A percentile compares a stretch with the other conserved stretches of the same genome.
Conservation (phyloP, 2,113 vertebrate species). For the Notothenia coriiceps region DNA sequence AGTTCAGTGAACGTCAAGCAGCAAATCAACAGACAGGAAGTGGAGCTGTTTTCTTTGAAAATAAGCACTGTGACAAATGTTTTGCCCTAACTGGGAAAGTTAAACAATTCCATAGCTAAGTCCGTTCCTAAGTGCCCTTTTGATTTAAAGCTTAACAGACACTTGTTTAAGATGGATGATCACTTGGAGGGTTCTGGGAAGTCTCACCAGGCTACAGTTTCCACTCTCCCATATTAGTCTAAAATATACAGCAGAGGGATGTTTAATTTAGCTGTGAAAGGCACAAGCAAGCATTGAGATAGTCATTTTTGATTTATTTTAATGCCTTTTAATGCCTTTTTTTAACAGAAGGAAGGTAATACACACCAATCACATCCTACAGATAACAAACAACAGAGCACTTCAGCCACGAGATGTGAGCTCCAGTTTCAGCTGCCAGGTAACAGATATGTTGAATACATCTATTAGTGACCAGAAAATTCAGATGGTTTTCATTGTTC, state of each 20-base stretch:
- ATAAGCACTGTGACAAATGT: constrained; percentile 58
- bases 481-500: constrained; percentile 53
- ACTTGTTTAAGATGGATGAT: constrained; percentile 62
- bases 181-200: constrained; percentile 50
- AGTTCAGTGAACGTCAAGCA: constrained; percentile 54
- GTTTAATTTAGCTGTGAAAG: constrained; percentile 37
- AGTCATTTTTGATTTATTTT: constrained; percentile 50
- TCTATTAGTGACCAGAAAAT: constrained; percentile 16
- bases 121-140: constrained; percentile 41
- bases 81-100: constrained; percentile 39
- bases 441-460: constrained; percentile 45
- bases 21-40: constrained; percentile 65
- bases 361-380: constrained; percentile 24
- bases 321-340: neutral
- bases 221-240: constrained; percentile 45
- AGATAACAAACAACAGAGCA: constrained; percentile 62
- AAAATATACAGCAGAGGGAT: constrained; percentile 24
- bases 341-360: constrained; percentile 21
- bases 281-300: constrained; percentile 23
- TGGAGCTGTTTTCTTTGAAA: constrained; percentile 70
- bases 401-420: constrained; percentile 22
- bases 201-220: constrained; percentile 50
- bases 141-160: constrained; percentile 66
- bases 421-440: constrained; percentile 45
- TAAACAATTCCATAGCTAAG: constrained; percentile 37